Evolutionary conservation across 2,888 invertebrate species (phyloP).

Genomic region (Metellina segmentata): DNA sequence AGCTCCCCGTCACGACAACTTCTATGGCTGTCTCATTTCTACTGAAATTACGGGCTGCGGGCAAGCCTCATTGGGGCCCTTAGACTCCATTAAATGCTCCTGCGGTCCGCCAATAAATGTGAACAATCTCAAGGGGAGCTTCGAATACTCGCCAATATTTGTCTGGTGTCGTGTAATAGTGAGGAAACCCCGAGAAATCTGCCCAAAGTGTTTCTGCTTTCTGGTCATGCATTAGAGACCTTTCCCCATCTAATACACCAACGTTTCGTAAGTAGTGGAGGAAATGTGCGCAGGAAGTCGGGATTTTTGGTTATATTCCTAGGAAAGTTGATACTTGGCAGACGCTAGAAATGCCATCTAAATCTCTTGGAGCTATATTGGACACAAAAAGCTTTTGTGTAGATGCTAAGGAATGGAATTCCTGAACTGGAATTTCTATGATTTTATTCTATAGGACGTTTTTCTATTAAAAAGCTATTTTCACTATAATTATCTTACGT

Average conservation of each 20-base stretch:
- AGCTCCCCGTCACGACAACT: neutral
- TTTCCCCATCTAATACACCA: neutral
- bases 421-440: too few species aligned
- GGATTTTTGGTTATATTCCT: too few species aligned
- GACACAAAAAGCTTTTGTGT: too few species aligned
- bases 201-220: conserved; percentile 3
- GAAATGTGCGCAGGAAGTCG: too few species aligned
- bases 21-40: conserved; percentile 57
- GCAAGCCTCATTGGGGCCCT: conserved; percentile 52
- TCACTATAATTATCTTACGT: too few species aligned
- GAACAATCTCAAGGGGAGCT: conserved; percentile 54
- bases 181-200: conserved; percentile 31
- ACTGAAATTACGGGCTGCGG: conserved; percentile 58
- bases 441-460: too few species aligned
- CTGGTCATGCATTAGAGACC: neutral
- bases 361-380: too few species aligned
- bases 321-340: too few species aligned
- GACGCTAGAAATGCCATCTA: too few species aligned
- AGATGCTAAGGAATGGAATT: too few species aligned
- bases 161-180: conserved; percentile 13
- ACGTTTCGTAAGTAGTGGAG: neutral
- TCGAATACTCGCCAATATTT: conserved; percentile 38
- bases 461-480: too few species aligned
- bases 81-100: conserved; percentile 64
- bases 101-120: conserved; percentile 59